Conservation (phyloP, 2,113 vertebrate genomes). For the Peromyscus californicus region DNA sequence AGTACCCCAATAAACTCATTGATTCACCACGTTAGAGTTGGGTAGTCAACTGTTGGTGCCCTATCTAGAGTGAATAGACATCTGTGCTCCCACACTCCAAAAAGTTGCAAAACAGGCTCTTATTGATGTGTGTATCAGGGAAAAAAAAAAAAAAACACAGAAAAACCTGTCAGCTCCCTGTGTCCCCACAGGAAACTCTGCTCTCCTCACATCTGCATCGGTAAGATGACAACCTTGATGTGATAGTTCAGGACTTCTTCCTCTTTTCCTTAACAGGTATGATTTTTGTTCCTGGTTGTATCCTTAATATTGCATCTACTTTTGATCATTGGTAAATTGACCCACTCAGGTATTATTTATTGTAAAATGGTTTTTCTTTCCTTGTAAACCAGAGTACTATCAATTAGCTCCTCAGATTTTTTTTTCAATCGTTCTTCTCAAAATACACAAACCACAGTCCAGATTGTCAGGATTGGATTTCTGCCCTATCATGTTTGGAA, state of each 20-base stretch:
- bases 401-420: slow-evolving; percentile 14
- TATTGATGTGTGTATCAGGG: not conserved
- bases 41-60: not conserved
- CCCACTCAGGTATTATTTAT: not conserved
- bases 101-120: not conserved
- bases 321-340: not conserved
- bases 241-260: not conserved
- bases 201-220: not conserved
- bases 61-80: not conserved
- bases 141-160: not conserved
- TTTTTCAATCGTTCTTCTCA: not conserved
- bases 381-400: not conserved
- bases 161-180: not conserved
- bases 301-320: not conserved
- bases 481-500: not conserved
- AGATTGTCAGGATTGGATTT: slow-evolving; percentile 10
- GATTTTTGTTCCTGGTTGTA: not conserved
- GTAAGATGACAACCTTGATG: not conserved
- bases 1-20: no score
- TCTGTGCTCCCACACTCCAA: not conserved
- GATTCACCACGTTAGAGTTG: not conserved
- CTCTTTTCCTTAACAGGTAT: not conserved
- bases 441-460: not conserved
- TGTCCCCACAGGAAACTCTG: not conserved
- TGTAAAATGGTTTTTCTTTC: slow-evolving; percentile 13